A percentile compares a stretch with the other conserved stretches of the same genome.
phyloP scores from a whole-genome alignment of 2,888 invertebrate genomes.

The Agrochola lota region DNA sequence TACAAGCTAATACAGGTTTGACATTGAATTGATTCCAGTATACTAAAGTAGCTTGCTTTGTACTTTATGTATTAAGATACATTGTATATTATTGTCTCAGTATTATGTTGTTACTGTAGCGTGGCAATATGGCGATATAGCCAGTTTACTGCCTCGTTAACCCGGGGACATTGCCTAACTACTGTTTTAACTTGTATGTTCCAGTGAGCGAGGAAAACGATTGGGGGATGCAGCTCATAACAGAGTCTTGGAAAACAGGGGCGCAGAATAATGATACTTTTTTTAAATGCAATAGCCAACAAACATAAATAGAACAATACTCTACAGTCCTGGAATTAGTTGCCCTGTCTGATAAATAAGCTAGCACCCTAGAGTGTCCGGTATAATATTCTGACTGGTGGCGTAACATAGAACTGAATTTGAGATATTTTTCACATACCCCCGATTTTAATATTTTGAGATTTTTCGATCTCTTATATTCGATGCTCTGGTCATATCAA shows the following conservation, averaged over 20 bases:
- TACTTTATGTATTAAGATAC: conserved; percentile 15
- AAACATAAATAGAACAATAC: background rate
- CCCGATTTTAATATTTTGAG: background rate
- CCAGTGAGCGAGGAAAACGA: background rate
- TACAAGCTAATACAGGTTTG: background rate
- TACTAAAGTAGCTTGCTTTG: background rate
- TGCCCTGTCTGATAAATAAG: background rate
- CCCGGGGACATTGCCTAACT: conserved; percentile 31
- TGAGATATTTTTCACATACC: background rate
- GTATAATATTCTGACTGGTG: background rate
- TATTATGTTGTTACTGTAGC: conserved; percentile 22
- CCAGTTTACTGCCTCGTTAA: conserved; percentile 49
- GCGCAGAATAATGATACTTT: background rate
- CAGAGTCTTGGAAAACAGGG: background rate
- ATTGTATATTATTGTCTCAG: conserved; percentile 35
- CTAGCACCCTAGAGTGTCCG: background rate
- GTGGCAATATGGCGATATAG: background rate
- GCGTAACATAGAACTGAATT: background rate
- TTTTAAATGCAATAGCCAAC: background rate
- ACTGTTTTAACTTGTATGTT: conserved; percentile 44
- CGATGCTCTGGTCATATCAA: background rate
- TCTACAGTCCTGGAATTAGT: background rate
- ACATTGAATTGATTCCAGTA: background rate
- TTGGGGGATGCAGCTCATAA: background rate
- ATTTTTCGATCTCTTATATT: background rate